phyloP scores from a whole-genome alignment of 1,140 invertebrate genomes.

The Drosophila santomea region DNA sequence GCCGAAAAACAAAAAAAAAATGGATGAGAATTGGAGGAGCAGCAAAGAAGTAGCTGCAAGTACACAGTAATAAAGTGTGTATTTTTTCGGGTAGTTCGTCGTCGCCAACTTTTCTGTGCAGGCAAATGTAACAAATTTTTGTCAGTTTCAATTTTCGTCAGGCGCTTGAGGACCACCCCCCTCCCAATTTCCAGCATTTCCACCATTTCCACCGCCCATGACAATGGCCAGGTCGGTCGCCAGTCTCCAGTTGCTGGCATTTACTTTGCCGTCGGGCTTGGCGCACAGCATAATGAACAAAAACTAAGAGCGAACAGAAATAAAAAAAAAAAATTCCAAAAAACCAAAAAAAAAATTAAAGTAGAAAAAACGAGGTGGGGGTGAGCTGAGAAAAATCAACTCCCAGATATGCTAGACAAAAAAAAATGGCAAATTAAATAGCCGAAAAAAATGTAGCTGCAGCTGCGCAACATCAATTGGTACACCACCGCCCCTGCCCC shows the following conservation, averaged over 20 bases:
- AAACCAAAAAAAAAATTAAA: conserved; percentile 4
- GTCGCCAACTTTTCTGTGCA: conserved; percentile 68
- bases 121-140: conserved; percentile 83
- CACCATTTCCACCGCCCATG: conserved; percentile 46
- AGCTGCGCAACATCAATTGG: conserved; percentile 46
- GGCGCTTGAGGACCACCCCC: conserved; percentile 22
- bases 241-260: conserved; percentile 70
- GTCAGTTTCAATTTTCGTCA: conserved; percentile 83
- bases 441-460: conserved; percentile 71
- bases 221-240: conserved; percentile 71
- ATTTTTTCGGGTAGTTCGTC: conserved; percentile 33
- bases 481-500: conserved; percentile 7
- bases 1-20: conserved; percentile 57
- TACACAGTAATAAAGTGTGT: conserved; percentile 66
- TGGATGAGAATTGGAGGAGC: conserved; percentile 22
- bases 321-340: conserved; percentile 13
- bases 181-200: neutral
- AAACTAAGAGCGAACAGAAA: conserved; percentile 57
- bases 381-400: conserved; percentile 34
- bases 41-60: conserved; percentile 55
- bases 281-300: conserved; percentile 79
- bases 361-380: neutral
- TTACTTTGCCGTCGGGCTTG: conserved; percentile 79
- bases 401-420: conserved; percentile 67
- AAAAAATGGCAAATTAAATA: conserved; percentile 81